Evolutionary conservation across 1,140 invertebrate species (phyloP).

Genomic region (Apis dorsata): DNA sequence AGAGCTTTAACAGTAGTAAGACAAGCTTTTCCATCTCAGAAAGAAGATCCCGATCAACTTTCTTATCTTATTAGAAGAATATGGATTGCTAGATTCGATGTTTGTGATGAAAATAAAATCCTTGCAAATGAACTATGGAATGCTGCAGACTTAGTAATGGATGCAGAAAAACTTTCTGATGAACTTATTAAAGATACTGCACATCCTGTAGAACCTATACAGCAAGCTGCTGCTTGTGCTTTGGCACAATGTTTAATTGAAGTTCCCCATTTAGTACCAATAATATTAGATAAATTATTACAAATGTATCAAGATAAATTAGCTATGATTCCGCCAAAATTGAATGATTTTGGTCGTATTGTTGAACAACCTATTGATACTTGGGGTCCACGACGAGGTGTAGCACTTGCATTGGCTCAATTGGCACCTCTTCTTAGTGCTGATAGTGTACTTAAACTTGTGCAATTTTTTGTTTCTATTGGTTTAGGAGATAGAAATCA

Average conservation of each 20-base stretch:
- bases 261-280: conserved; percentile 80
- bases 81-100: conserved; percentile 90
- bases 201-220: conserved; percentile 89
- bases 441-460: conserved; percentile 85
- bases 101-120: conserved; percentile 84
- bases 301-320: conserved; percentile 89
- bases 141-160: conserved; percentile 80
- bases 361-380: conserved; percentile 91
- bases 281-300: conserved; percentile 85
- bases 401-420: conserved; percentile 89
- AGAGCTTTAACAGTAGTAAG: conserved; percentile 86
- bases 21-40: conserved; percentile 83
- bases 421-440: conserved; percentile 86
- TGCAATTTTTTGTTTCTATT: conserved; percentile 92
- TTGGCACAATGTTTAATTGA: conserved; percentile 85
- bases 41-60: conserved; percentile 82
- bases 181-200: conserved; percentile 88
- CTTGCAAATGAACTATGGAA: conserved; percentile 87
- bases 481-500: conserved; percentile 93
- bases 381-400: conserved; percentile 93
- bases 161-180: conserved; percentile 82
- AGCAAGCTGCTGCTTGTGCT: conserved; percentile 88
- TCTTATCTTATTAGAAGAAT: conserved; percentile 85
- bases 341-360: conserved; percentile 95
- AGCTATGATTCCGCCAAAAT: conserved; percentile 89